Base-by-base conservation (phyloP, 2,888 invertebrate species). In the Melanostoma scalare region DNA sequence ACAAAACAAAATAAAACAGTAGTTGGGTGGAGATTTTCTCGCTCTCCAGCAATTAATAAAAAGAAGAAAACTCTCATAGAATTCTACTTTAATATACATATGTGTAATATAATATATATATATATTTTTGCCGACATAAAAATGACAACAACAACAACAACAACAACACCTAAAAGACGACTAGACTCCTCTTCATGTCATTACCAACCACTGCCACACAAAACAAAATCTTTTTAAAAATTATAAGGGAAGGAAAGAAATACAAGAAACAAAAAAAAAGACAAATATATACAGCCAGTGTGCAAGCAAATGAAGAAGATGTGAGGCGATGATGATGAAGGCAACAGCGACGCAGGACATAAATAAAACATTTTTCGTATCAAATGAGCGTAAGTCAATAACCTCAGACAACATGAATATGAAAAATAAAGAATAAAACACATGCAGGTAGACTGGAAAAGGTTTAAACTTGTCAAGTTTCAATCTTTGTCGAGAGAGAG, bases 351-450 rank as follows among this genome's bases (percentile, higher is more conserved):
- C 20, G 40, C 69, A 71, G 56, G 69, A 69, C 56, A 63, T 36
- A 55, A 77, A 77, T 40, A 69, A 61, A 77, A 48, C 33, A 46
- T 71, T 20, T 69, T 77, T 55, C 9, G 50, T 71, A 50, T 71
- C 55, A 71, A 77, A 71, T 56, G 69, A 69, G 69, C 55, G 60
- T 63, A 56, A 77, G 76, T 71, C 76, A 77, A 71, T 77, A 71
- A 71, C 76, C 76, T 77, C 63, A 63, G 61, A 76, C 76, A 56
- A 56, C 61, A 75, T 20, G 46, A 50, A 20, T n/a, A 20, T 0
- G 31, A 48, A 48, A 53, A 60, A 44, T 35, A 20, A 8, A 44
- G 5, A 8, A 44, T n/a, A 60, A 69, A 68, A 76, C 60, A 76
- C 38, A 20, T 56, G 38, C 36, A 20, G 20, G 20, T 20, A 20